Evolutionary conservation across 2,113 vertebrate genomes (phyloP).

Genomic region (Caretta caretta): DNA sequence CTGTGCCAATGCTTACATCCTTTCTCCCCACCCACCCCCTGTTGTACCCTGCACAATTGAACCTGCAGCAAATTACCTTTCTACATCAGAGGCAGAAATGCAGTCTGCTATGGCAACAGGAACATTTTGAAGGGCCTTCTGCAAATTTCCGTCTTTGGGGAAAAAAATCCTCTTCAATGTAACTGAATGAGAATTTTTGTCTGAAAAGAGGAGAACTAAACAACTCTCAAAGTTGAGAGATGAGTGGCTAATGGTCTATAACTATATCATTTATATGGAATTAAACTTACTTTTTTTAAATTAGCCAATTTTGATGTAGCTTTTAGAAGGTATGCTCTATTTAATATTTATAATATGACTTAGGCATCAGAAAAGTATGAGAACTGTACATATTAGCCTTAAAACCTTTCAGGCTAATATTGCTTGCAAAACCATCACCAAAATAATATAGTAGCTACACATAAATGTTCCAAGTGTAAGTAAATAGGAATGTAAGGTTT

Average conservation of each 20-base stretch:
- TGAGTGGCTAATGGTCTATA: background rate
- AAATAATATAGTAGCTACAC: background rate
- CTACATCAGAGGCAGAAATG: background rate
- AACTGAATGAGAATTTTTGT: background rate
- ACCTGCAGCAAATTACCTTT: background rate
- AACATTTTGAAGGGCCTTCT: background rate
- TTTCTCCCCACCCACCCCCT: accelerated
- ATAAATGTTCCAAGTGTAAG: background rate
- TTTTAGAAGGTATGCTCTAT: background rate
- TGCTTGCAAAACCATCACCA: background rate
- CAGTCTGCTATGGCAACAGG: background rate
- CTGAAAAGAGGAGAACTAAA: background rate
- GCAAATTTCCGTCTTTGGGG: background rate
- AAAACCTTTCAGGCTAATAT: background rate
- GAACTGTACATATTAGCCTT: background rate
- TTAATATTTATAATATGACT: background rate
- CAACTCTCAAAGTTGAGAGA: background rate
- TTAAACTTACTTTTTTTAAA: background rate
- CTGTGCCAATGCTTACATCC: background rate
- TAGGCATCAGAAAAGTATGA: background rate
- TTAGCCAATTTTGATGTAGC: background rate
- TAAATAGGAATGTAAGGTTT: background rate
- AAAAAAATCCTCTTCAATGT: background rate
- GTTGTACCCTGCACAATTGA: background rate
- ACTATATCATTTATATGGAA: background rate